phyloP scores from a whole-genome alignment of 1,140 invertebrate species.

The Macrobrachium nipponense region DNA sequence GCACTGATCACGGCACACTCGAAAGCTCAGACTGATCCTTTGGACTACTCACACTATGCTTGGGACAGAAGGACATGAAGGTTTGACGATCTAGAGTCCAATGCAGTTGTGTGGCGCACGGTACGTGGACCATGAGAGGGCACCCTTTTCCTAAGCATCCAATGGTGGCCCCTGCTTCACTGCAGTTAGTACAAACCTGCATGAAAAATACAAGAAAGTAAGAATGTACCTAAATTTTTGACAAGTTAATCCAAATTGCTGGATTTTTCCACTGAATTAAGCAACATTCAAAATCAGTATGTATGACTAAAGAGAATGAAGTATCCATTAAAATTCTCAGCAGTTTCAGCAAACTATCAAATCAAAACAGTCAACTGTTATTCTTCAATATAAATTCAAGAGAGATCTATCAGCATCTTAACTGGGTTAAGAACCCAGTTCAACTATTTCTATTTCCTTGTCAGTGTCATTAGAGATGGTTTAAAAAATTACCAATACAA shows the following conservation, averaged over 20 bases:
- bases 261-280: too few species aligned
- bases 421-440: too few species aligned
- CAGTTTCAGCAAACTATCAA: too few species aligned
- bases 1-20: conserved; percentile 19
- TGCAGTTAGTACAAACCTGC: conserved; percentile 57
- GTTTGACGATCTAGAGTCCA: conserved; percentile 57
- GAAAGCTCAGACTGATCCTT: conserved; percentile 1
- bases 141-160: conserved; percentile 60
- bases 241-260: neutral
- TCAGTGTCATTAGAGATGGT: too few species aligned
- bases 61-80: conserved; percentile 62
- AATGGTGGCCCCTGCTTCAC: conserved; percentile 54
- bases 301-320: too few species aligned
- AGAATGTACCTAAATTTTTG: neutral
- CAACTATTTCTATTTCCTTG: too few species aligned
- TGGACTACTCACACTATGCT: conserved; percentile 54
- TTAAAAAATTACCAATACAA: too few species aligned
- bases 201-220: neutral
- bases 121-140: conserved; percentile 43
- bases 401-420: too few species aligned
- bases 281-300: too few species aligned
- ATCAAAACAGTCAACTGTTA: too few species aligned
- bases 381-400: too few species aligned
- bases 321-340: too few species aligned
- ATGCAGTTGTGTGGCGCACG: conserved; percentile 51